These are phyloP conservation scores for Ormyrus pomaceus DNA, from an alignment of 2,888 invertebrate species.

Conservation along the genomic window DNA sequence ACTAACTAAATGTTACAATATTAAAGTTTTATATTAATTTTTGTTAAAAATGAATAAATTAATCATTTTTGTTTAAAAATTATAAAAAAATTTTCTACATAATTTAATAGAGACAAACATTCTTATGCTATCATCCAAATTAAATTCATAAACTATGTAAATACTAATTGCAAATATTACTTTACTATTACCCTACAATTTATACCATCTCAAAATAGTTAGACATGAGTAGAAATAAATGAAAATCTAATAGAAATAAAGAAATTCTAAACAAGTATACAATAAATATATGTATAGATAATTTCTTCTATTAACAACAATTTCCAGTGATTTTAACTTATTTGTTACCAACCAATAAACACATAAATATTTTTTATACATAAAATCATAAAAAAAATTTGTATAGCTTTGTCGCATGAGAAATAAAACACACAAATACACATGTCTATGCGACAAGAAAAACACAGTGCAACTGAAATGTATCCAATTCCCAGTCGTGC, in stretches of 20 bases:
- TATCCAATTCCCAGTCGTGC: conserved; percentile 55
- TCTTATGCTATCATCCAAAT: no score
- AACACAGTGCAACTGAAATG: conserved; percentile 49
- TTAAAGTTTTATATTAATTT: conserved; percentile 6
- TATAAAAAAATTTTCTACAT: not conserved
- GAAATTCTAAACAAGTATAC: not conserved
- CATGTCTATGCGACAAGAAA: conserved; percentile 31
- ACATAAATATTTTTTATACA: no score
- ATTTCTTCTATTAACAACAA: conserved; percentile 1
- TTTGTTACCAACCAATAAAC: not conserved
- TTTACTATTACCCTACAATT: no score
- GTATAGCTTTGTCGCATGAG: conserved; percentile 10
- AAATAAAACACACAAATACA: conserved; percentile 32
- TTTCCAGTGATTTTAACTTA: not conserved
- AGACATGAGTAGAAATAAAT: no score
- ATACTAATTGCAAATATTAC: no score
- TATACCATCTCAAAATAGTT: no score
- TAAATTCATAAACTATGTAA: no score
- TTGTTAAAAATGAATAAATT: not conserved
- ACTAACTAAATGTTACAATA: not conserved
- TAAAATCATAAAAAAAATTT: not conserved
- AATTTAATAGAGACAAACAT: not conserved
- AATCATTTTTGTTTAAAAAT: conserved; percentile 18
- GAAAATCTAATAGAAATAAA: no score
- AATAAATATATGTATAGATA: not conserved